A percentile compares a stretch with the other conserved stretches of the same genome.
Conservation (phyloP, 1,140 invertebrate genomes). For the Drosophila mojavensis region DNA sequence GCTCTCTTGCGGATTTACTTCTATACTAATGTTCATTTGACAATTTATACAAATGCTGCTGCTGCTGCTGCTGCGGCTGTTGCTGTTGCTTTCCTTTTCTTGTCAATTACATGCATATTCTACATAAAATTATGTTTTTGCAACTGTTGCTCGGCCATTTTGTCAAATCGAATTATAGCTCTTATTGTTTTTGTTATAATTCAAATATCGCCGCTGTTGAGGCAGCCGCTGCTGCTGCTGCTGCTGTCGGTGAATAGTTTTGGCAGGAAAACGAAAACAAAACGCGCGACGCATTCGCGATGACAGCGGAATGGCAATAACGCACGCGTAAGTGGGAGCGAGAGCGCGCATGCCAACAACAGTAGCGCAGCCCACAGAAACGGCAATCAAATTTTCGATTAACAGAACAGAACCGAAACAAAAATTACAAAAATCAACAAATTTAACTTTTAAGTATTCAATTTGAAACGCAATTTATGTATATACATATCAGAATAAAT, state of each 20-base stretch:
- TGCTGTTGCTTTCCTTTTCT: not conserved
- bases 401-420: slow-evolving; percentile 34
- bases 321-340: slow-evolving; percentile 20
- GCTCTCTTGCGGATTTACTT: slow-evolving; percentile 5
- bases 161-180: not conserved
- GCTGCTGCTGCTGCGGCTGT: not conserved
- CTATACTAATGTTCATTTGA: slow-evolving; percentile 12
- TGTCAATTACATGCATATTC: not conserved
- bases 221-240: not conserved
- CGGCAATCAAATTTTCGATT: slow-evolving; percentile 41
- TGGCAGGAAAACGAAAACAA: slow-evolving; percentile 74
- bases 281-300: slow-evolving; percentile 34
- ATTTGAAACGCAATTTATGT: slow-evolving; percentile 32
- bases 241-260: slow-evolving; percentile 29
- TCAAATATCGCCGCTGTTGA: slow-evolving; percentile 1
- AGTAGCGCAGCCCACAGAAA: slow-evolving; percentile 26
- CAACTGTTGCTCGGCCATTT: slow-evolving; percentile 52
- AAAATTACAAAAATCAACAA: slow-evolving; percentile 26
- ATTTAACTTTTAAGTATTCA: slow-evolving; percentile 17
- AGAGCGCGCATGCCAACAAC: slow-evolving; percentile 58
- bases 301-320: slow-evolving; percentile 24
- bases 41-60: slow-evolving; percentile 30
- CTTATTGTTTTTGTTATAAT: slow-evolving; percentile 34
- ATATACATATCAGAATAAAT: slow-evolving; percentile 18
- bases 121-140: slow-evolving; percentile 18